Evolutionary conservation across 2,113 vertebrate genomes (phyloP), one percentile per base, ranked within the genome.

Genomic region (Sceloporus undulatus): DNA sequence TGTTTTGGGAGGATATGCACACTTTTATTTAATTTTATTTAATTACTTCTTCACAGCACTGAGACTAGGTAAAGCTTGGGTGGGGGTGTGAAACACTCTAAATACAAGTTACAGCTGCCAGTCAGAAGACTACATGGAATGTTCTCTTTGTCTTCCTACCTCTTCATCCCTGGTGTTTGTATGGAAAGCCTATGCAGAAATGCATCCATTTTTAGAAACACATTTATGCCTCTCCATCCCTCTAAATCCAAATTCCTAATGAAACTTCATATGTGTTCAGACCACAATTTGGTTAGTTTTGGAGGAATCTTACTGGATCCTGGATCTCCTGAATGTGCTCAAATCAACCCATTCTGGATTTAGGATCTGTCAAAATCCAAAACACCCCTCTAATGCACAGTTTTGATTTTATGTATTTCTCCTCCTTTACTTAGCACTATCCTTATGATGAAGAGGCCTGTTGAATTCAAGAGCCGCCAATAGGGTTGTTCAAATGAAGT

Each of bases 401-500:
- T n/a, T 16, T 52, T 71, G 48, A 73, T 23, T 68, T 6, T 13
- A 19, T 34, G 68, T 23, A 27, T 25, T 65, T 4, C n/a, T 68
- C 6, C 5, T 10, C 9, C 6, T 52, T n/a, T 25, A 78, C 27
- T 48, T 48, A n/a, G 6, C 5, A 11, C 3, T 84, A 80, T 40
- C 48, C 65, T 54, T 81, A 11, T 62, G 52, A 7, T 62, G 68
- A 56, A 14, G 23, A 19, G 16, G 19, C 21, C 82, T 71, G 11
- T 42, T 71, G 25, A 34, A 0, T 76, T 90, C 23, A 66, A 25
- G 10, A 18, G 66, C 68, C 80, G 23, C n/a, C 21, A 21, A 62
- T 87, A 91, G 48, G 0, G 0, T 68, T 83, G 25, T 0, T 74
- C 0, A 73, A 42, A 77, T 75, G 3, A 54, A 59, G 18, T 34